Evolutionary conservation across 2,113 vertebrate genomes (phyloP), one percentile per base, ranked within the genome.

Genomic region (Tylochromis polylepis): DNA sequence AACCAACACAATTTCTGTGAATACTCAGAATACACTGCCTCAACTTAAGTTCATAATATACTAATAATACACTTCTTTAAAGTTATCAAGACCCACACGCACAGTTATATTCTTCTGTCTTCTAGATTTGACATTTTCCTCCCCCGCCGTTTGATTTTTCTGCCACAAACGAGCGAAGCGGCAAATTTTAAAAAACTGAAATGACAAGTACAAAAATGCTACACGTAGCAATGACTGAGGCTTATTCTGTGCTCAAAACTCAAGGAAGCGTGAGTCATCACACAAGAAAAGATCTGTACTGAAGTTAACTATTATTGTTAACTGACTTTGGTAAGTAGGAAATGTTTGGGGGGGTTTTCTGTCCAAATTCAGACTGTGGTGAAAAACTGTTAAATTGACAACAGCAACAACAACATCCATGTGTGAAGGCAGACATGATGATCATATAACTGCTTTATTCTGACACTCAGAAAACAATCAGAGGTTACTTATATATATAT

Each of bases 391-490:
- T 27, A 46, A 51, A 12, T 53, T 14, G 22, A 84, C 43, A 75
- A 75, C 51, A 72, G 67, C 38, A 72, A 82, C 70, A 90, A 80
- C 85, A 91, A 81, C 84, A 92, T 87, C 85, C 83, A 91, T 81
- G 90, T 91, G 88, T 72, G 75, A 90, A 86, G 77, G 88, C 88
- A 91, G 43, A 88, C 93, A 86, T 84, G 9, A 78, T 89, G 82
- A 90, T 95, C 89, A 89, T 90, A 91, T 91, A 94, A 94, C 91
- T 84, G 88, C 82, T 96, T 96, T 96, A 96, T 96, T 95, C 93
- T 91, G 92, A 96, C 95, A 95, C 93, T 93, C 91, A 93, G 67
- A 88, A 95, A 96, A 94, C 94, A 96, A 93, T 92, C 93, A 93
- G 88, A 93, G 92, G 53, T 92, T 92, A 95, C 90, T 93, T 92